Evolutionary conservation across 2,888 invertebrate genomes (phyloP), one percentile per base, ranked within the genome.

Genomic region (Agrilus biguttatus): DNA sequence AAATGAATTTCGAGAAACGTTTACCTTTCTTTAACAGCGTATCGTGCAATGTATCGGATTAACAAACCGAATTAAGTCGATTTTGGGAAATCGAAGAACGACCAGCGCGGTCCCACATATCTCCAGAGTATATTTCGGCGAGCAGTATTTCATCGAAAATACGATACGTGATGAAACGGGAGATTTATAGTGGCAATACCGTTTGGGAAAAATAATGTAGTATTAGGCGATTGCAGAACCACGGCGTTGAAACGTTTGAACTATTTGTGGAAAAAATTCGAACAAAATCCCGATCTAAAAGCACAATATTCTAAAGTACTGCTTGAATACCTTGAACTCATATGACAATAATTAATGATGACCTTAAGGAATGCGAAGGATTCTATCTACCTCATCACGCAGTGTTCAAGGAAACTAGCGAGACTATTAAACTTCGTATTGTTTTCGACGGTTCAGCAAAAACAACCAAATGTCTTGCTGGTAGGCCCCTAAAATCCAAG

Each of bases 361-460:
- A 21, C n/a, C n/a, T n/a, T 17, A 23, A 48, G 2, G 37, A 36
- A 33, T 12, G 35, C 10, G 28, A 39, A 39, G 33, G 13, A 12
- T 47, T 40, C 39, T 48, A 41, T 42, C 32, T 50, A 8, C 47
- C 49, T 7, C 49, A 51, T 28, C 51, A 51, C 40, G 38, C 43
- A 5, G 50, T 51, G 17, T 8, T 49, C 8, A 46, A 46, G 12
- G 44, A 48, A 8, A 43, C 39, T 8, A 46, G 44, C 39, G 14
- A 34, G 7, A 50, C 49, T 8, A 50, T 47, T 6, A 45, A 45
- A 42, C 28, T 50, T 17, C 37, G 50, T 21, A 46, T 50, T 8
- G 49, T 50, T 12, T 49, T 49, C 39, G 49, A 50, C 33, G 49
- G 36, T 1, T 41, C 43, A 32, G 37, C 45, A 17, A 45, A 40